Evolutionary conservation across 2,888 invertebrate species (phyloP).

Genomic region (Patella pellucida): DNA sequence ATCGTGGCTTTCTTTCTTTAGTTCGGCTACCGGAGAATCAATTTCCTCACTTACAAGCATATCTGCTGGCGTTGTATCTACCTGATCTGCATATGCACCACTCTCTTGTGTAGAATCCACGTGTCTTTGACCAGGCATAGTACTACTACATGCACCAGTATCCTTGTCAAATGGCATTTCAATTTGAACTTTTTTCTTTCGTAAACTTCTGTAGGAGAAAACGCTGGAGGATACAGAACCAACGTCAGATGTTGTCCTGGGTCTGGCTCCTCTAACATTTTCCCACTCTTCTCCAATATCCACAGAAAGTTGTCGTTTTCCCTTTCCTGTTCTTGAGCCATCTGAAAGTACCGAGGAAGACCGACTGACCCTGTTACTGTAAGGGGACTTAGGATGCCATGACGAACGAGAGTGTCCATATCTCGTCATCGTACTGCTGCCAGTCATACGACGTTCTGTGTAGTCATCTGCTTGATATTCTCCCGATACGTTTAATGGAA

Average conservation of each 20-base stretch:
- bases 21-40: conserved; percentile 11
- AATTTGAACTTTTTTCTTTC: neutral
- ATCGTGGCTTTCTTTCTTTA: neutral
- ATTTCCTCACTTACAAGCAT: neutral
- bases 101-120: neutral
- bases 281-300: conserved; percentile 55
- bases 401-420: neutral
- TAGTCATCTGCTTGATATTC: neutral
- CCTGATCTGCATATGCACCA: conserved; percentile 4
- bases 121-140: neutral
- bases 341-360: conserved; percentile 15
- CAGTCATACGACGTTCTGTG: neutral
- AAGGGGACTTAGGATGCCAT: conserved; percentile 18
- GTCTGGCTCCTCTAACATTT: conserved; percentile 34
- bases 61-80: neutral
- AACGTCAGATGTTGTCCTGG: conserved; percentile 17
- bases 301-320: conserved; percentile 34
- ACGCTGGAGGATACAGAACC: conserved; percentile 15
- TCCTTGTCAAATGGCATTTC: neutral
- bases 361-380: conserved; percentile 3
- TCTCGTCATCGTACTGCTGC: neutral
- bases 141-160: neutral
- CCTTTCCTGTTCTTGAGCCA: neutral
- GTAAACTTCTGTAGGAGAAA: conserved; percentile 15
- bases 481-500: too few relatives aligned